Evolutionary conservation across 2,797 vertebrate genomes (phyloP).

Genomic region (Xenentodon cancila): DNA sequence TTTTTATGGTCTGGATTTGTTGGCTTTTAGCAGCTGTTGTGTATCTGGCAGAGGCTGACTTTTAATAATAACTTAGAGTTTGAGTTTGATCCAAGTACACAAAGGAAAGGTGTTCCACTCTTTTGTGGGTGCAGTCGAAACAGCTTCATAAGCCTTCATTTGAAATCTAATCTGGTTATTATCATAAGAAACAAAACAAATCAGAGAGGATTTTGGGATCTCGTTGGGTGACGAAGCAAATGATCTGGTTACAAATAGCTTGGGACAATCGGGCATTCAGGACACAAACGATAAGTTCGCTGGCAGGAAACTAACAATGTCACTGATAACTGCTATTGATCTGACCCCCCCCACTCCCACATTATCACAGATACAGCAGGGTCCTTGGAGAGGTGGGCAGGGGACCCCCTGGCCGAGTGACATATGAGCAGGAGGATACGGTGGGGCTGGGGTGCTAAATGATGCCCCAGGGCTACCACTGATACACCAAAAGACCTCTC

Average conservation of each 20-base stretch:
- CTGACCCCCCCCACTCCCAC: conserved; percentile 60
- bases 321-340: conserved; percentile 81
- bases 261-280: conserved; percentile 21
- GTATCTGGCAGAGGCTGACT: conserved; percentile 17
- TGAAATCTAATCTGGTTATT: conserved; percentile 18
- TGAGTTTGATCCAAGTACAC: conserved; percentile 22
- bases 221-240: conserved; percentile 27
- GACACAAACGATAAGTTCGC: conserved; percentile 58
- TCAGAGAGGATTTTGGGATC: conserved; percentile 24
- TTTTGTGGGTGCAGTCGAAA: conserved; percentile 7
- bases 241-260: conserved; percentile 47
- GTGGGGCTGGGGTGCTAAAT: conserved; percentile 55
- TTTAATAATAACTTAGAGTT: conserved; percentile 27
- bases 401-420: conserved; percentile 74
- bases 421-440: conserved; percentile 68
- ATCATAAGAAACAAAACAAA: conserved; percentile 3
- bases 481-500: conserved; percentile 51
- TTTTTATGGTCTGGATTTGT: conserved; percentile 16
- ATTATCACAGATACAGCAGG: conserved; percentile 62
- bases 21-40: background rate
- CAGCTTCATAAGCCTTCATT: conserved; percentile 7
- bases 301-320: conserved; percentile 68
- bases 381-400: conserved; percentile 61
- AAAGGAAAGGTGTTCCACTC: conserved; percentile 9
- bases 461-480: conserved; percentile 56